Conservation (phyloP, 2,113 vertebrate species). For the Platanista minor region DNA sequence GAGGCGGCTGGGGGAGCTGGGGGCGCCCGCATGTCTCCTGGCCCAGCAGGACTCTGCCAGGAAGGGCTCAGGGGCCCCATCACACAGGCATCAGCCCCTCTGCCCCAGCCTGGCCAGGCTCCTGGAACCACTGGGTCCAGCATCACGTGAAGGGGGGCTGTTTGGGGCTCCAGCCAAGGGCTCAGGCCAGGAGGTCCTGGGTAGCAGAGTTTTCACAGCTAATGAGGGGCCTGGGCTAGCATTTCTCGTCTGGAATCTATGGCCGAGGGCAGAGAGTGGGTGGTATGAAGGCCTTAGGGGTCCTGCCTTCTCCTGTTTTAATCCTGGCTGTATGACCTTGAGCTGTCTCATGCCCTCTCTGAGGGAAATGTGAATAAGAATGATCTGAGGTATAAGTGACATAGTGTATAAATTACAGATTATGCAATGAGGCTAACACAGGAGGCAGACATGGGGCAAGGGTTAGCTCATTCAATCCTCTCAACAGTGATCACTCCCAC, state of each 20-base stretch:
- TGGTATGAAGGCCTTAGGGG: not conserved
- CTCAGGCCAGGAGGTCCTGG: not conserved
- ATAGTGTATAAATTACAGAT: not conserved
- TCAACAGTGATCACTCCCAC: not conserved
- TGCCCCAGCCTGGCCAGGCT: conserved; percentile 40
- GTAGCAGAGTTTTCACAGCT: not conserved
- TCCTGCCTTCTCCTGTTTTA: not conserved
- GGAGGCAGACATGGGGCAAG: not conserved
- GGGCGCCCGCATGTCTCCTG: conserved; percentile 55
- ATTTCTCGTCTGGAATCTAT: not conserved
- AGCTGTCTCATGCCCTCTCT: not conserved
- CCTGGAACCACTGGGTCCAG: conserved; percentile 35
- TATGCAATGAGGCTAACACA: not conserved
- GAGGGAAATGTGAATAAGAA: not conserved
- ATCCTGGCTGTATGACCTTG: not conserved
- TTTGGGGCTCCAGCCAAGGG: not conserved
- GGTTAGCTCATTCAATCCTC: not conserved
- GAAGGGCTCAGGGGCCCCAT: conserved; percentile 27
- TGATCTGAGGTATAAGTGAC: not conserved
- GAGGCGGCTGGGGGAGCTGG: not conserved
- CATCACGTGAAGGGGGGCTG: not conserved
- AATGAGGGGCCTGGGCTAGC: not conserved
- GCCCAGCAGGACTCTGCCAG: conserved; percentile 35
- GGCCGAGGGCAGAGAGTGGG: no score
- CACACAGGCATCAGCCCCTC: not conserved